Evolutionary conservation across 2,113 vertebrate genomes (phyloP).

Genomic region (Rissa tridactyla): DNA sequence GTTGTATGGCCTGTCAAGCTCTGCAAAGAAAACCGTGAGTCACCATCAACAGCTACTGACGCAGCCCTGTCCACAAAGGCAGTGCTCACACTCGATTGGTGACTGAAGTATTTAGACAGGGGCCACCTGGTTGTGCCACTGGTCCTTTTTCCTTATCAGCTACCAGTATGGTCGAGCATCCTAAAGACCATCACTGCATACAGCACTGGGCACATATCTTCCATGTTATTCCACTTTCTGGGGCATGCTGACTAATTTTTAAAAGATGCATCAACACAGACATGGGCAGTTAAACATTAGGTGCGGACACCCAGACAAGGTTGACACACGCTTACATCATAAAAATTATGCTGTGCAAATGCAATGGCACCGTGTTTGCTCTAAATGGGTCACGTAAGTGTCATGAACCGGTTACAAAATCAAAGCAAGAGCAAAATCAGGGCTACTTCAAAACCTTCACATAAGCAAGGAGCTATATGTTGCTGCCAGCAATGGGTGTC

Average conservation of each 20-base stretch:
- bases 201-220: accelerated
- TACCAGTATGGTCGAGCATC: background rate
- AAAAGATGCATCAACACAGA: background rate
- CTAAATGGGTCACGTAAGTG: background rate
- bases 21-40: constrained; percentile 66
- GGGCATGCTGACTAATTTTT: background rate
- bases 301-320: background rate
- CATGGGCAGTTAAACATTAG: background rate
- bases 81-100: accelerated
- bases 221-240: background rate
- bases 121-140: background rate
- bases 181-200: background rate
- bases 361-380: background rate
- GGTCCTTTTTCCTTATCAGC: background rate
- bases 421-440: constrained; percentile 1
- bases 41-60: background rate
- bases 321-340: background rate
- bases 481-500: background rate
- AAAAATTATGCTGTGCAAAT: constrained; percentile 10
- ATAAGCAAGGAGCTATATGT: background rate
- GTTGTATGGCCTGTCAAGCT: constrained; percentile 91
- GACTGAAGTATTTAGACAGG: background rate
- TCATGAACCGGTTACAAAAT: background rate
- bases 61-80: background rate
- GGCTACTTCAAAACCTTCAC: background rate